Base-by-base conservation (phyloP, 1,140 invertebrate genomes). In the Helicoverpa armigera region DNA sequence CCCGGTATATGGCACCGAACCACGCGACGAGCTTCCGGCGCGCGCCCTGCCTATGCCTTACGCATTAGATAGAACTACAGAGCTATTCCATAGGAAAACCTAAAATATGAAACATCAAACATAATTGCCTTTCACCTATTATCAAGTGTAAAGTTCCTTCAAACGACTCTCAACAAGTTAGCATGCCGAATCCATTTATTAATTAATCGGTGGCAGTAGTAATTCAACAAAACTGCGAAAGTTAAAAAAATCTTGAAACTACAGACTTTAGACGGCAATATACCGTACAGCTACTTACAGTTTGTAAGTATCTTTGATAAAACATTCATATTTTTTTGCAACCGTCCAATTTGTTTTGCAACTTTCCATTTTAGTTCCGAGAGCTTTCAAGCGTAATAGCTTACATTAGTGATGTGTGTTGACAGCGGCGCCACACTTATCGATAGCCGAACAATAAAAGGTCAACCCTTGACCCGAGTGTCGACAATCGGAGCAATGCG, bases 401-500 rank as follows among this genome's bases (percentile, higher is more conserved):
- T 75, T 69, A 60, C 67, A 78, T 82, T 77, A 73, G 77, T 80
- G 67, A 80, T 63, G 60, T 54, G 65, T 56, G 70, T 16, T 61
- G 85, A 81, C 56, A 75, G 73, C 76, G 69, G 79, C 80, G 83
- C 85, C 82, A 82, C 82, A 75, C 80, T 82, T 87, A 85, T 85
- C 86, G 79, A 86, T 83, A 87, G 13, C 69, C 78, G 70, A 83
- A 85, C 80, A 84, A 84, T 84, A 83, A 84, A 85, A 84, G 84
- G 84, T 86, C 84, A 84, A 81, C 81, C 84, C 81, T 83, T 81
- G 81, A 87, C 86, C 84, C 56, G 69, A 29, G 74, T 76, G 79
- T 81, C 82, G 80, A 82, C 85, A 72, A 83, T 85, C 82, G 77
- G 63, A 67, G 82, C 82, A 80, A 81, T 81, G 81, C 81, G 85